Evolutionary conservation across 1,140 invertebrate genomes (phyloP).

Genomic region (Heterodera carotae): DNA sequence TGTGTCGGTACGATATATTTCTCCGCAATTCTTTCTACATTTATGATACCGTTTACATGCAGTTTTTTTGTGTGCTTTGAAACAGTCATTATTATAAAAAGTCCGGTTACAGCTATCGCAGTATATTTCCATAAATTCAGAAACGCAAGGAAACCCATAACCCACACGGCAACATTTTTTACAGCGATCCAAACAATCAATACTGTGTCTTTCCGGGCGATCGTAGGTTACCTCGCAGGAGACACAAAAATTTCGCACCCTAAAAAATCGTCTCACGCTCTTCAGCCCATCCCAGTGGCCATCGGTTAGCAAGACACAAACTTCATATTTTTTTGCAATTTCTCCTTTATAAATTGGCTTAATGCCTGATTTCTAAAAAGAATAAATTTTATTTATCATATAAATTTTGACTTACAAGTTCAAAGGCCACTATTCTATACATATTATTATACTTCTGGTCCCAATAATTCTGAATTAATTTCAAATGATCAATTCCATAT

Average conservation of each 20-base stretch:
- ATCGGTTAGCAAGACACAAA: not conserved
- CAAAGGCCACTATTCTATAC: too few species aligned
- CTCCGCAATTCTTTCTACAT: not conserved
- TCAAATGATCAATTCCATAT: not conserved
- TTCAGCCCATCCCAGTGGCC: not conserved
- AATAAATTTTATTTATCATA: too few species aligned
- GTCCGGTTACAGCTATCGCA: not conserved
- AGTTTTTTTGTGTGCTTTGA: not conserved
- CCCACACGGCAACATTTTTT: not conserved
- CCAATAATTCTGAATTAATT: too few species aligned
- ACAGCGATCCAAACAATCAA: not conserved
- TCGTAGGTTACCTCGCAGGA: not conserved
- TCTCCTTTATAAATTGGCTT: not conserved
- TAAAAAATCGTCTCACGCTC: not conserved
- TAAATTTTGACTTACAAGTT: too few species aligned
- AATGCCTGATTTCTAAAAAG: not conserved
- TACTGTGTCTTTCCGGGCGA: not conserved
- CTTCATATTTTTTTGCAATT: not conserved
- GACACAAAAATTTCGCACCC: not conserved
- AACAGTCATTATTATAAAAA: constrained; percentile 6
- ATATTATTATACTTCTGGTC: too few species aligned
- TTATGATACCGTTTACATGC: not conserved
- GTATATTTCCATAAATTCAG: not conserved
- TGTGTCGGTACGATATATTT: not conserved
- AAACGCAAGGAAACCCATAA: not conserved